Conservation (phyloP, 2,113 vertebrate species). For the Nycticryphes semicollaris region DNA sequence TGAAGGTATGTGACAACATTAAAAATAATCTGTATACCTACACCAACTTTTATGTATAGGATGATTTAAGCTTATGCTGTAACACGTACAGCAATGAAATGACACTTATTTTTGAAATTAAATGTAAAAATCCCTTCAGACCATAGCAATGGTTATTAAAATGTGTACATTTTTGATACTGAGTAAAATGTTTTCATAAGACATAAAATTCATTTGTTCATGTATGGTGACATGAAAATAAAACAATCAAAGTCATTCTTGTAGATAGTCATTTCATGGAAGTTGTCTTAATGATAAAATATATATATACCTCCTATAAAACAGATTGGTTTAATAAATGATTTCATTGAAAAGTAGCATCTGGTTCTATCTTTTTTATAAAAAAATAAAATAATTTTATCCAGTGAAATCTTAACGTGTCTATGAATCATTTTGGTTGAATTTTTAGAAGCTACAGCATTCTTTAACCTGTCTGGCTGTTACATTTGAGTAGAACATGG, state of each 20-base stretch:
- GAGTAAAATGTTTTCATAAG: slow-evolving; percentile 73
- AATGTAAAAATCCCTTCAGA: slow-evolving; percentile 70
- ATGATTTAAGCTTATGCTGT: slow-evolving; percentile 63
- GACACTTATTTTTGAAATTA: slow-evolving; percentile 75
- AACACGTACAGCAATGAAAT: slow-evolving; percentile 57
- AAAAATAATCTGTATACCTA: slow-evolving; percentile 56
- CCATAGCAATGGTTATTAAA: slow-evolving; percentile 65
- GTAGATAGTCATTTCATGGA: slow-evolving; percentile 77
- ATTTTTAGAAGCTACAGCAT: neutral
- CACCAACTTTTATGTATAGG: slow-evolving; percentile 52
- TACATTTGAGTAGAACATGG: neutral
- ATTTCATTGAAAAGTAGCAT: slow-evolving; percentile 72
- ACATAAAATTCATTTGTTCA: slow-evolving; percentile 66
- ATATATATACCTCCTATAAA: slow-evolving; percentile 71
- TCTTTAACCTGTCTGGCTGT: neutral
- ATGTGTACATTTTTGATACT: slow-evolving; percentile 72
- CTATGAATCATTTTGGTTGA: slow-evolving; percentile 41
- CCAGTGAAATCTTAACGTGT: slow-evolving; percentile 64
- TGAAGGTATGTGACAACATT: slow-evolving; percentile 62
- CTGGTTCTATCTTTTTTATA: slow-evolving; percentile 74
- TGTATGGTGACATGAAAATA: slow-evolving; percentile 70
- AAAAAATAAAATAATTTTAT: slow-evolving; percentile 69
- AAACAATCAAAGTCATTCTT: slow-evolving; percentile 73
- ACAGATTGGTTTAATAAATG: slow-evolving; percentile 76
- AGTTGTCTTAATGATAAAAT: slow-evolving; percentile 71